These are phyloP conservation scores for Aphodius granarius DNA, from an alignment of 2,888 invertebrate genomes.

Conservation along the genomic window DNA sequence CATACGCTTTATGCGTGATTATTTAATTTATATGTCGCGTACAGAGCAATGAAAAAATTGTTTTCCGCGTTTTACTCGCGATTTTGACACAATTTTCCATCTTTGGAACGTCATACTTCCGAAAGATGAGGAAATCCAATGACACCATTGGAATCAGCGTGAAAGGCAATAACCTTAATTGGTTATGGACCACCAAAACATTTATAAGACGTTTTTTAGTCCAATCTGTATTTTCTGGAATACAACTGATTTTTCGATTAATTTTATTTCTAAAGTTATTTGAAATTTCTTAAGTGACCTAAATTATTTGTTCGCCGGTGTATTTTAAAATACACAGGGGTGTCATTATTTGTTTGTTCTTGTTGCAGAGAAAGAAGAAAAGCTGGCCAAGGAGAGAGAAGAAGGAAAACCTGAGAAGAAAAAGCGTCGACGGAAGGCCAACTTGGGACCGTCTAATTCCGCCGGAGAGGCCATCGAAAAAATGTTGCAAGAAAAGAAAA, in stretches of 20 bases:
- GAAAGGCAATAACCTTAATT: too few relatives aligned
- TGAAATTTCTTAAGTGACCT: not conserved
- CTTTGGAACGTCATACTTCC: too few relatives aligned
- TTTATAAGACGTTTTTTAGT: too few relatives aligned
- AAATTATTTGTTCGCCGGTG: too few relatives aligned
- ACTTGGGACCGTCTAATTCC: constrained; percentile 60
- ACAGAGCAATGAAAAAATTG: not conserved
- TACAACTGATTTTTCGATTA: too few relatives aligned
- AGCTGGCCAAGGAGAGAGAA: constrained; percentile 76
- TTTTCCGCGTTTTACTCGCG: too few relatives aligned
- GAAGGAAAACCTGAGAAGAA: constrained; percentile 86
- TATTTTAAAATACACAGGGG: not conserved
- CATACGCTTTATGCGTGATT: not conserved
- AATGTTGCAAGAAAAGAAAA: constrained; percentile 93
- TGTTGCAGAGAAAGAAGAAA: constrained; percentile 80
- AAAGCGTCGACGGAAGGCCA: constrained; percentile 66
- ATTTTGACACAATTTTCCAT: too few relatives aligned
- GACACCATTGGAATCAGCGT: too few relatives aligned
- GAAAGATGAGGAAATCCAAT: too few relatives aligned
- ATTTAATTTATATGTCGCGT: not conserved
- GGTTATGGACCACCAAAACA: too few relatives aligned
- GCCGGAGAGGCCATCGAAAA: constrained; percentile 93
- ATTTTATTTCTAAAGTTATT: too few relatives aligned
- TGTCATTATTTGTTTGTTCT: not conserved
- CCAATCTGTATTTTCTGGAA: too few relatives aligned